Evolutionary conservation across 2,888 invertebrate genomes (phyloP).

Genomic region (Dynastes grantii): DNA sequence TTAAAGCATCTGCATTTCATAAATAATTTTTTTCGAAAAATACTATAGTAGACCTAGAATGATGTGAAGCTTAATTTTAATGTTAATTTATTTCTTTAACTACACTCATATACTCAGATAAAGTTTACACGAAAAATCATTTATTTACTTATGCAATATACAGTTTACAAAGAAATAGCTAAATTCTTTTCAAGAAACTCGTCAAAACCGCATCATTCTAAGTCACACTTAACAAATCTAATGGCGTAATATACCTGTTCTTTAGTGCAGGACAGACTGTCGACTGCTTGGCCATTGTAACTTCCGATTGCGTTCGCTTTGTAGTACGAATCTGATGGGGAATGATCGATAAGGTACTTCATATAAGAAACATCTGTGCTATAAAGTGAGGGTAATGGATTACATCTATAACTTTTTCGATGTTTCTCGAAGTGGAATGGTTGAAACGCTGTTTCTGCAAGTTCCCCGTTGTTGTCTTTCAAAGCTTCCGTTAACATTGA

Average conservation of each 20-base stretch:
- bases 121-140: not conserved
- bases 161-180: constrained; percentile 8
- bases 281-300: not conserved
- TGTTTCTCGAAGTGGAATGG: not conserved
- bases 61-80: not conserved
- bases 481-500: too few relatives aligned
- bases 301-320: constrained; percentile 31
- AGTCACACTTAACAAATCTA: constrained; percentile 29
- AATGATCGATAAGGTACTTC: constrained; percentile 42
- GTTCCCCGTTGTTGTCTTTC: too few relatives aligned
- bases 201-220: constrained; percentile 28
- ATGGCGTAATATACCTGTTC: constrained; percentile 46
- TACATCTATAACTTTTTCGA: not conserved
- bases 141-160: constrained; percentile 16
- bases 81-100: not conserved
- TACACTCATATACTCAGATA: not conserved
- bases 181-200: not conserved
- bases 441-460: too few relatives aligned
- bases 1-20: too few relatives aligned
- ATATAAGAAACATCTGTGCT: constrained; percentile 34
- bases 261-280: not conserved
- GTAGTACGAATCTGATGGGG: constrained; percentile 43
- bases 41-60: constrained; percentile 26
- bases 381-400: constrained; percentile 22
- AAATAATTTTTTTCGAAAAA: too few relatives aligned